Percentiles rank a stretch among this genome's conserved stretches.
Conservation (phyloP, 2,888 invertebrate species). For the Zygogramma bicolorata region DNA sequence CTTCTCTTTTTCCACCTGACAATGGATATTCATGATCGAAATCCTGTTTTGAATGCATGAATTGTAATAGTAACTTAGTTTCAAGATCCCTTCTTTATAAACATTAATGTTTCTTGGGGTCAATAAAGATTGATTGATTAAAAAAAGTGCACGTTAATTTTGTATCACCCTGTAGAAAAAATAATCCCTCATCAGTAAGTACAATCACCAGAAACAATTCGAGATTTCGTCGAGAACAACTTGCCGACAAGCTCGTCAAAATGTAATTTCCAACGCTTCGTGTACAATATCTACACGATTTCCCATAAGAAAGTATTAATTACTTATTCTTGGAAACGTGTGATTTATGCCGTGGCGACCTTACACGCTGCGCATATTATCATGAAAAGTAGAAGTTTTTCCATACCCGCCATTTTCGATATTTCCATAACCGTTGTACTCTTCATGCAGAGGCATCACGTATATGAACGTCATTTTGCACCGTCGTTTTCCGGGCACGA, state of each 20-base stretch:
- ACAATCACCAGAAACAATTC: background rate
- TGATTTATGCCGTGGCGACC: constrained; percentile 33
- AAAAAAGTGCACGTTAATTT: no score
- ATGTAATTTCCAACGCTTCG: constrained; percentile 29
- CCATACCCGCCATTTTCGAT: constrained; percentile 62
- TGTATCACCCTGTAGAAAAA: background rate
- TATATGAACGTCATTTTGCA: constrained; percentile 66
- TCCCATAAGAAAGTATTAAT: constrained; percentile 26
- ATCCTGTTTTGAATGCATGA: no score
- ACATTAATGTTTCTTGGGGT: no score
- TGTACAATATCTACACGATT: constrained; percentile 27
- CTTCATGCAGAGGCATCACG: constrained; percentile 64
- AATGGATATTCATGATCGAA: no score
- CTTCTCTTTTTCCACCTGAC: no score
- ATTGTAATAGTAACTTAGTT: no score
- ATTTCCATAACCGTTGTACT: constrained; percentile 62
- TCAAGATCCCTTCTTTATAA: no score
- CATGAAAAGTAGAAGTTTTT: constrained; percentile 46
- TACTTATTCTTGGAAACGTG: constrained; percentile 36
- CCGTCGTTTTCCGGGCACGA: constrained; percentile 24
- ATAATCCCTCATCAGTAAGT: background rate
- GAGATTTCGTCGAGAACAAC: background rate
- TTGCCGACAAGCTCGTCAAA: background rate
- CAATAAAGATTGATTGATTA: no score
- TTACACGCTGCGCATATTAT: constrained; percentile 46